Percentiles rank a stretch among this genome's conserved stretches.
Conservation (phyloP, 1,140 invertebrate species). For the Calephelis nemesis region DNA sequence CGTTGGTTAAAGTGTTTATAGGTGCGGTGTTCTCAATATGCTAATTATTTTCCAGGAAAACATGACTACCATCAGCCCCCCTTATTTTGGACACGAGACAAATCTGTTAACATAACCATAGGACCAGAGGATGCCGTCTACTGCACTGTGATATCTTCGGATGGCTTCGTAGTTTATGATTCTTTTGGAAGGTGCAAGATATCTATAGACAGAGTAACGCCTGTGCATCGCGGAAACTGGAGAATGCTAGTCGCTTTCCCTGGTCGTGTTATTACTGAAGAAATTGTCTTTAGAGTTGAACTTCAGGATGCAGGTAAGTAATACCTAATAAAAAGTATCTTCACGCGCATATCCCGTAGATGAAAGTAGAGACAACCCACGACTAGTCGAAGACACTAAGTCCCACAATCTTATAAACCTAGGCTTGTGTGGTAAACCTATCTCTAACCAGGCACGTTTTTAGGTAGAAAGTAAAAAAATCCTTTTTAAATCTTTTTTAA, state of each 20-base stretch:
- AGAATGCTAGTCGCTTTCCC: slow-evolving; percentile 40
- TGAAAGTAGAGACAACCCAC: too few relatives aligned
- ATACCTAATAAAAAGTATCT: too few relatives aligned
- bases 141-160: slow-evolving; percentile 43
- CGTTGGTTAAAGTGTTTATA: too few relatives aligned
- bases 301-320: slow-evolving; percentile 33
- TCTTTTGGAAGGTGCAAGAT: slow-evolving; percentile 56
- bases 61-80: slow-evolving; percentile 12
- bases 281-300: slow-evolving; percentile 40
- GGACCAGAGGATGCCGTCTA: slow-evolving; percentile 55
- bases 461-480: too few relatives aligned
- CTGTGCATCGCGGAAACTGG: slow-evolving; percentile 46
- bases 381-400: too few relatives aligned
- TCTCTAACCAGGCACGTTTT: too few relatives aligned
- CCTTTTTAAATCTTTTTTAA: too few relatives aligned
- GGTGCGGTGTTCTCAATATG: too few relatives aligned
- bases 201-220: slow-evolving; percentile 37
- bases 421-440: too few relatives aligned
- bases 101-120: slow-evolving; percentile 34
- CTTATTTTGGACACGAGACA: slow-evolving; percentile 32
- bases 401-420: too few relatives aligned
- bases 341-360: too few relatives aligned
- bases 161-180: slow-evolving; percentile 40
- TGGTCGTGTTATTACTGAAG: slow-evolving; percentile 43
- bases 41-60: background rate